Evolutionary conservation across 2,888 invertebrate species (phyloP).

Genomic region (Bimastos eiseni): DNA sequence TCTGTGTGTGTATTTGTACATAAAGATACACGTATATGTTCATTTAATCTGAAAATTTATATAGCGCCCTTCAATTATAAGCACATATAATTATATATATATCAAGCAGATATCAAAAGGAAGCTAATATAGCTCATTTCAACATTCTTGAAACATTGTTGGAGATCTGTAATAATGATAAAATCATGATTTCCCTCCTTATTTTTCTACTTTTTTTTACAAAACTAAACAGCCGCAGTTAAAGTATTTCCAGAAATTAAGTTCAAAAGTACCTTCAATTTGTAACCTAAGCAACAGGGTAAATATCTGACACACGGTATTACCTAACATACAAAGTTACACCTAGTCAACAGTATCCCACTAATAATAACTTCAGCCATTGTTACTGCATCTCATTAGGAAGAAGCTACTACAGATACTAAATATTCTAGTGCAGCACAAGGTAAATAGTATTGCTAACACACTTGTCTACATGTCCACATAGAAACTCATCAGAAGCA

Average conservation of each 20-base stretch:
- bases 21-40: no score
- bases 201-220: background rate
- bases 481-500: no score
- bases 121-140: background rate
- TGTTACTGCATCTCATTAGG: background rate
- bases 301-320: background rate
- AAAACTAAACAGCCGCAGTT: background rate
- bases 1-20: background rate
- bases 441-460: no score
- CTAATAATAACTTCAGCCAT: background rate
- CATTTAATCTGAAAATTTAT: no score
- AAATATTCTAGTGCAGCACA: background rate
- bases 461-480: no score
- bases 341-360: background rate
- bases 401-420: background rate
- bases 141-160: background rate
- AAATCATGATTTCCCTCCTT: background rate
- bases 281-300: background rate
- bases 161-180: no score
- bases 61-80: no score
- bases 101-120: background rate
- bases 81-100: background rate
- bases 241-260: background rate
- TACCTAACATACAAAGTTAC: background rate
- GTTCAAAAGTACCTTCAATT: background rate